These are phyloP conservation scores for Ephialtes manifestator DNA, from an alignment of 2,888 invertebrate species.

Conservation along the genomic window DNA sequence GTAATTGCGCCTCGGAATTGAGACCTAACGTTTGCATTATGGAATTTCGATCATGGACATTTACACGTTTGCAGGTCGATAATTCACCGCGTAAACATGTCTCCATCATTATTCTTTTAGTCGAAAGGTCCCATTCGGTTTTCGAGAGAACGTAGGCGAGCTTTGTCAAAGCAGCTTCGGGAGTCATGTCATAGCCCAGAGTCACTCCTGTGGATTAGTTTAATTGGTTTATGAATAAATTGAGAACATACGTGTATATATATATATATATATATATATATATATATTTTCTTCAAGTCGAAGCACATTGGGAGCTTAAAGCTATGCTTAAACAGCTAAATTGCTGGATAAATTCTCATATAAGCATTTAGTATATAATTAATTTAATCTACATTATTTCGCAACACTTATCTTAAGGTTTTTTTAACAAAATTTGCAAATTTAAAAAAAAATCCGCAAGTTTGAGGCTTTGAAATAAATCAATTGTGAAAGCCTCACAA, in stretches of 20 bases:
- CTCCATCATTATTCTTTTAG: slow-evolving; percentile 92
- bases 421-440: no score
- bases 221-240: not conserved
- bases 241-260: not conserved
- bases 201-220: slow-evolving; percentile 89
- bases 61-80: slow-evolving; percentile 86
- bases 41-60: slow-evolving; percentile 87
- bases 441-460: no score
- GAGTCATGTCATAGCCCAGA: slow-evolving; percentile 95
- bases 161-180: slow-evolving; percentile 97
- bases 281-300: not conserved
- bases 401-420: no score
- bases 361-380: no score
- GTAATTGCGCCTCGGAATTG: slow-evolving; percentile 87
- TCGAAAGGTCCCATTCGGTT: slow-evolving; percentile 88
- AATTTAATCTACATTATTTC: no score
- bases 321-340: no score
- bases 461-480: no score
- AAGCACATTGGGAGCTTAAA: no score
- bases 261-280: no score
- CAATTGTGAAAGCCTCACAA: no score
- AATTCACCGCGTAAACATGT: slow-evolving; percentile 94
- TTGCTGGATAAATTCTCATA: no score
- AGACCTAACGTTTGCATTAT: slow-evolving; percentile 88
- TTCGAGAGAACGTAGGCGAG: slow-evolving; percentile 96